phyloP scores from a whole-genome alignment of 2,888 invertebrate species.

The Nephrotoma flavescens region DNA sequence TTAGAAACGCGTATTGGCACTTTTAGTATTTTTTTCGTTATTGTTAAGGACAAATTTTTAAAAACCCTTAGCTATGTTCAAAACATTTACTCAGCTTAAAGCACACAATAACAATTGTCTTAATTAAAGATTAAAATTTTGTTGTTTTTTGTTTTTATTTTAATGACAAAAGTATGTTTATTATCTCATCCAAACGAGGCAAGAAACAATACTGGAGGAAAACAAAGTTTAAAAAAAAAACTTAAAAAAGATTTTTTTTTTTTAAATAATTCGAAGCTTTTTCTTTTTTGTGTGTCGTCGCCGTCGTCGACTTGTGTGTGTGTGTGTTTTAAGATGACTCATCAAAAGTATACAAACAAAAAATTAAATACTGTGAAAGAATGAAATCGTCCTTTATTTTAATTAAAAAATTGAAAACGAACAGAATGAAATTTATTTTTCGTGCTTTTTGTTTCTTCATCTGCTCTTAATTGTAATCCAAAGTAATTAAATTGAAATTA shows the following conservation, averaged over 20 bases:
- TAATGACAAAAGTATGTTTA: background rate
- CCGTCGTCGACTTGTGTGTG: background rate
- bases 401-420: background rate
- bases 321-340: background rate
- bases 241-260: background rate
- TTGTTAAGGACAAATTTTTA: too few species aligned
- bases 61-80: too few species aligned
- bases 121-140: background rate
- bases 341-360: background rate
- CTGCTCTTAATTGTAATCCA: background rate
- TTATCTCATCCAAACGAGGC: background rate
- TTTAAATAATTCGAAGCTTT: background rate
- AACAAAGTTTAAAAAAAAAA: background rate
- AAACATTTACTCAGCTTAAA: too few species aligned
- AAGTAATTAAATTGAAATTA: background rate
- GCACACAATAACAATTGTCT: background rate
- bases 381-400: background rate
- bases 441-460: background rate
- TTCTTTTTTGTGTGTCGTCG: background rate
- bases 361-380: background rate
- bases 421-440: background rate
- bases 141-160: background rate
- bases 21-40: too few species aligned
- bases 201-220: background rate
- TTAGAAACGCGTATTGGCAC: too few species aligned